Base-by-base conservation (phyloP, 1,140 invertebrate species). In the Argopecten irradians region DNA sequence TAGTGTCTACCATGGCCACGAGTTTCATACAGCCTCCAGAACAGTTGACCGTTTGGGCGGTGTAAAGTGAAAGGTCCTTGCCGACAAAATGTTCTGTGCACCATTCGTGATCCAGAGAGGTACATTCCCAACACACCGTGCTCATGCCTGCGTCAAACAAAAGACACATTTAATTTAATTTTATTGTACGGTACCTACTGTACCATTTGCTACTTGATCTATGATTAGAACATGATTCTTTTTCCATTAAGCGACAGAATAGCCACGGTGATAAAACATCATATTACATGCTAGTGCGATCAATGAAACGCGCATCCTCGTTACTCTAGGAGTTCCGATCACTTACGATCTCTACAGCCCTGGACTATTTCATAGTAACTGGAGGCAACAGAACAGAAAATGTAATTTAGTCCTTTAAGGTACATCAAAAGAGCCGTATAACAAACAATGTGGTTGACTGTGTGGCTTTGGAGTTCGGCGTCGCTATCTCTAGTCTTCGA, bases 1-100 rank as follows among this genome's bases (percentile, higher is more conserved):
- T 36, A 35, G 39, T 39, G 43, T 43, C 84, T 32, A 87, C 71
- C 11, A 71, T 19, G 7, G 87, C 87, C 13, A 88, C 39, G 1
- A 85, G 19, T 22, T 85, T 88, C 85, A 91, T 86, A 82, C 39
- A 89, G n/a, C 88, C 35, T 46, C 39, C 39, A 33, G 88, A 82
- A 85, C 84, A 88, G 33, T 86, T 86, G 5, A 89, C 46, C 11
- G 55, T 2, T 16, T 84, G 8, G 22, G 82, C n/a, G 35, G 2
- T 36, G 34, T 86, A 83, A 19, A 9, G 36, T 11, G 28, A 36
- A 11, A 84, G 19, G 86, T 89, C 88, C 46, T 55, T 84, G 8
- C 55, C 41, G 2, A 33, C 36, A 86, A 85, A 85, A 84, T 84
- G 55, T 86, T 89, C 83, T 55, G 41, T 34, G 28, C 85, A 89